Evolutionary conservation across 2,888 invertebrate species (phyloP).

Genomic region (Drosophila birchii): DNA sequence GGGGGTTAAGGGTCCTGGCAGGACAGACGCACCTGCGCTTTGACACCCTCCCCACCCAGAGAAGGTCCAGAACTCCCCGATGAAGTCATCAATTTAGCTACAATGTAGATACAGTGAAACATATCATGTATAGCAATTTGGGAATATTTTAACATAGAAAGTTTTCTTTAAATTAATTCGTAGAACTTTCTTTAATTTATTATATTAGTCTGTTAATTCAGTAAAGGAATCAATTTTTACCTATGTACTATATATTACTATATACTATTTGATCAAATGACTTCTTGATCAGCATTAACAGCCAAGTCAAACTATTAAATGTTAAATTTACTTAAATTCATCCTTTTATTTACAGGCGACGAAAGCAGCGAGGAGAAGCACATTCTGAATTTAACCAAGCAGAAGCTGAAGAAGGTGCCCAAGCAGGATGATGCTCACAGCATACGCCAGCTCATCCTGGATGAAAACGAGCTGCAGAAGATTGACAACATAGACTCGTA

Average conservation of each 20-base stretch:
- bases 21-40: slow-evolving; percentile 39
- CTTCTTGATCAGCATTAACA: too few relatives aligned
- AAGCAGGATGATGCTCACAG: slow-evolving; percentile 88
- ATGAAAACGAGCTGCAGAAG: slow-evolving; percentile 94
- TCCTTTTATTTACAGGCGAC: slow-evolving; percentile 69
- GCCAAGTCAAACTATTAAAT: too few relatives aligned
- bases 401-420: slow-evolving; percentile 92
- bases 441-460: slow-evolving; percentile 90
- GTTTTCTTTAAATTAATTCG: too few relatives aligned
- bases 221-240: too few relatives aligned
- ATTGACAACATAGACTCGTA: slow-evolving; percentile 95
- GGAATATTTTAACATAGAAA: too few relatives aligned
- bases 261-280: too few relatives aligned
- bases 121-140: not conserved
- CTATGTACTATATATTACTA: too few relatives aligned
- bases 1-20: slow-evolving; percentile 18
- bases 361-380: slow-evolving; percentile 79
- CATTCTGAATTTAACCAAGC: slow-evolving; percentile 91
- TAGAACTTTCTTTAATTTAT: too few relatives aligned
- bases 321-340: too few relatives aligned
- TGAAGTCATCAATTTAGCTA: slow-evolving; percentile 66
- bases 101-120: slow-evolving; percentile 16
- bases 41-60: slow-evolving; percentile 10
- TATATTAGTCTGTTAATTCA: too few relatives aligned
- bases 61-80: slow-evolving; percentile 42